Evolutionary conservation across 2,113 vertebrate genomes (phyloP).

Genomic region (Aplodontia rufa): DNA sequence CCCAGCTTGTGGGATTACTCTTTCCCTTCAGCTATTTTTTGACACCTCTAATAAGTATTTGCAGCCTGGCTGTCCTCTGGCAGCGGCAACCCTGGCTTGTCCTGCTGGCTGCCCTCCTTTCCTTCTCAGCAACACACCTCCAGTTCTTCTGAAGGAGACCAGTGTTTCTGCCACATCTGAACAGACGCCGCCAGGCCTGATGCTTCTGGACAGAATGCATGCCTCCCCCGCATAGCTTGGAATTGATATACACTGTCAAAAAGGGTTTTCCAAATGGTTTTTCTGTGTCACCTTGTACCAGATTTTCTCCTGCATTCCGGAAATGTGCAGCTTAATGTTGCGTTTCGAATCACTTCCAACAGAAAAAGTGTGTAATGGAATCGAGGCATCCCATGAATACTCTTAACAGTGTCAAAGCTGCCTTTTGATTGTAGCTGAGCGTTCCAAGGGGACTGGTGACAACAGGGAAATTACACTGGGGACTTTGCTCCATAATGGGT

Average conservation of each 20-base stretch:
- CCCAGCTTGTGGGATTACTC: conserved; percentile 53
- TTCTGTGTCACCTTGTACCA: conserved; percentile 80
- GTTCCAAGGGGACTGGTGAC: conserved; percentile 67
- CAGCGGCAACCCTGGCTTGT: conserved; percentile 56
- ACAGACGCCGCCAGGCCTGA: conserved; percentile 58
- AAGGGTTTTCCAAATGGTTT: conserved; percentile 76
- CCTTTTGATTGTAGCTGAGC: conserved; percentile 73
- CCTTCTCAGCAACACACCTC: conserved; percentile 76
- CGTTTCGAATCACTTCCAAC: conserved; percentile 80
- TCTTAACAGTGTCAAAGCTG: conserved; percentile 68
- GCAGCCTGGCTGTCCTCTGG: conserved; percentile 66
- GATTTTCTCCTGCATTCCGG: conserved; percentile 79
- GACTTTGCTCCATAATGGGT: conserved; percentile 72
- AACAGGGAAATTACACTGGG: conserved; percentile 73
- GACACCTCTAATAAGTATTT: conserved; percentile 80
- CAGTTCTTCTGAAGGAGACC: conserved; percentile 69
- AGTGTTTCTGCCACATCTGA: conserved; percentile 49
- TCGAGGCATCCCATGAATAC: conserved; percentile 78
- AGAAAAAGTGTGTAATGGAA: conserved; percentile 82
- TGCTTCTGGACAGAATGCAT: conserved; percentile 76
- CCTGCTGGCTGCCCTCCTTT: conserved; percentile 73
- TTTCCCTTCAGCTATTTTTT: conserved; percentile 72
- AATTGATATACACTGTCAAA: conserved; percentile 80
- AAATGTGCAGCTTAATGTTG: conserved; percentile 82
- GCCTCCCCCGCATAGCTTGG: conserved; percentile 66